Evolutionary conservation across 2,797 vertebrate genomes (phyloP).

Genomic region (Sebastes trivittatus): DNA sequence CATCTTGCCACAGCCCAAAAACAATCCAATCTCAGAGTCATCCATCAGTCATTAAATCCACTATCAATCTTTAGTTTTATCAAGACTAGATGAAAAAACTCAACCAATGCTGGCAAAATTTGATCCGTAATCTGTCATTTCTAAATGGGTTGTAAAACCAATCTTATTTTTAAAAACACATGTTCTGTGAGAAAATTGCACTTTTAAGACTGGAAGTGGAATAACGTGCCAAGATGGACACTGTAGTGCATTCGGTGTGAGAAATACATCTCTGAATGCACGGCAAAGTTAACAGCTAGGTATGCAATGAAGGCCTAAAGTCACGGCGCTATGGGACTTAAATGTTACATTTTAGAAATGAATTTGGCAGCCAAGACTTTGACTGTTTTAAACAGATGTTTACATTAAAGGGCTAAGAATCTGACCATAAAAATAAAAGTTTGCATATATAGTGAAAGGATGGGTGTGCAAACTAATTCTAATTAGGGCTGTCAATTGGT

Average conservation of each 20-base stretch:
- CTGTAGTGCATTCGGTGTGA: not conserved
- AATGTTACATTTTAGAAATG: not conserved
- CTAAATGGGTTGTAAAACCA: not conserved
- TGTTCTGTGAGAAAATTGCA: not conserved
- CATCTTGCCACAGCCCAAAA: too few species aligned
- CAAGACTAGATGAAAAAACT: not conserved
- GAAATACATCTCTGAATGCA: not conserved
- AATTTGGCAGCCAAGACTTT: not conserved
- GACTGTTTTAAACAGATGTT: not conserved
- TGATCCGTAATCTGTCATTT: not conserved
- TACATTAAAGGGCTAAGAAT: not conserved
- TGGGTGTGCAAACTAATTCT: too few species aligned
- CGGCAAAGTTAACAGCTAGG: not conserved
- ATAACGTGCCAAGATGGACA: not conserved
- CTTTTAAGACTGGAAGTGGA: not conserved
- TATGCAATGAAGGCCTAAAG: not conserved
- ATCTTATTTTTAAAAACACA: not conserved
- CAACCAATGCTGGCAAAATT: not conserved
- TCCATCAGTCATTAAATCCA: not conserved
- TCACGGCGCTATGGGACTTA: not conserved
- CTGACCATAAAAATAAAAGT: not conserved
- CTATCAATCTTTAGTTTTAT: not conserved
- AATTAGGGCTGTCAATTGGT: fast-evolving
- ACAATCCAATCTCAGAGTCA: not conserved
- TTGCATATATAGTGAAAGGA: not conserved